A percentile compares a stretch with the other conserved stretches of the same genome.
phyloP scores from a whole-genome alignment of 2,113 vertebrate species.

The Saccopteryx leptura region DNA sequence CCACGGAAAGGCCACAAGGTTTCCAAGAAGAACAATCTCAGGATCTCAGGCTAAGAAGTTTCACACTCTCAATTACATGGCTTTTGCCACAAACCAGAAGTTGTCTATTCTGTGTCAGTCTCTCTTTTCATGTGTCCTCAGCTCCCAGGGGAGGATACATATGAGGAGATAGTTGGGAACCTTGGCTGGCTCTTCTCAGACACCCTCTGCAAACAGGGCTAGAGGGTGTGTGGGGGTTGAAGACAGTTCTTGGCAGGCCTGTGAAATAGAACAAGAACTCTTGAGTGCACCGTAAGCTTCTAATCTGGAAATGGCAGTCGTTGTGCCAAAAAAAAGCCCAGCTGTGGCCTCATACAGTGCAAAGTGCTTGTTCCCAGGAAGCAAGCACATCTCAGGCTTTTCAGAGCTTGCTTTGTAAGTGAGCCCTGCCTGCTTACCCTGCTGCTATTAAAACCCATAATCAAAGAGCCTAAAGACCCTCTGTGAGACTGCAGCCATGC shows the following conservation, averaged over 20 bases:
- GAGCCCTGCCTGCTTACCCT: neutral
- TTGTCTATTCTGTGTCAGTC: neutral
- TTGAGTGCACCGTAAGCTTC: rapidly evolving
- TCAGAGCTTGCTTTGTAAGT: neutral
- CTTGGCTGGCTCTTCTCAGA: neutral
- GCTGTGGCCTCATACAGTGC: neutral
- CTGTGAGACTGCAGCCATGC: rapidly evolving
- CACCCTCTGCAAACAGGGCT: neutral
- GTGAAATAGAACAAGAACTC: neutral
- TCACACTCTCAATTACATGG: rapidly evolving
- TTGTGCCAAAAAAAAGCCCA: neutral
- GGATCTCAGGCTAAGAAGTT: neutral
- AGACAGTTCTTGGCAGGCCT: neutral
- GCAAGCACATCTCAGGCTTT: neutral
- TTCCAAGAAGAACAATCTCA: neutral
- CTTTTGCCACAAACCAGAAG: neutral
- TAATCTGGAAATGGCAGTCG: neutral
- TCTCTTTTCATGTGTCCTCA: neutral
- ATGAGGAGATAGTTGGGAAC: no score
- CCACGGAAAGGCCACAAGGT: neutral
- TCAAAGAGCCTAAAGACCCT: neutral
- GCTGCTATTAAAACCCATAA: neutral
- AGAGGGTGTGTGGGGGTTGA: neutral
- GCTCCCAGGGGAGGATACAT: neutral
- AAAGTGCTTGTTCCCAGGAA: neutral